A percentile compares a stretch with the other conserved stretches of the same genome.
Conservation (phyloP, 1,140 invertebrate genomes). For the Zophobas atratus region DNA sequence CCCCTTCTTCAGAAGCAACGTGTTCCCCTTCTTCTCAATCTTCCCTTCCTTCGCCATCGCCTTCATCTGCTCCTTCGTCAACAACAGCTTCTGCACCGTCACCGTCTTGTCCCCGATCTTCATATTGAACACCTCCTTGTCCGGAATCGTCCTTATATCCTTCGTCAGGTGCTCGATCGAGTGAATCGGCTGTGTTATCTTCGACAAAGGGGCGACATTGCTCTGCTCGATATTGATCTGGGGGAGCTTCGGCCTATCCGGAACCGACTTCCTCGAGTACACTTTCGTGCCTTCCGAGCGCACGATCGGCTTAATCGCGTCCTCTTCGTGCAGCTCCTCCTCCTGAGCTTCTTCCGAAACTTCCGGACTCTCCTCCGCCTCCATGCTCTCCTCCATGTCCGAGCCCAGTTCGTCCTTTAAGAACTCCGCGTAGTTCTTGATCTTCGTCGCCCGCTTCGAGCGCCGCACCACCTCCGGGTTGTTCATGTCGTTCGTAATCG, state of each 20-base stretch:
- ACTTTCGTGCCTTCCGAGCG: conserved; percentile 65
- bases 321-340: conserved; percentile 20
- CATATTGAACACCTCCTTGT: conserved; percentile 68
- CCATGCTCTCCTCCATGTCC: conserved; percentile 59
- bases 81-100: conserved; percentile 74
- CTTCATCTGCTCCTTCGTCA: conserved; percentile 75
- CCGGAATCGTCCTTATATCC: conserved; percentile 57
- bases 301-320: conserved; percentile 64
- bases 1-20: conserved; percentile 23
- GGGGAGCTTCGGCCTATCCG: conserved; percentile 48
- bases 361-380: conserved; percentile 4
- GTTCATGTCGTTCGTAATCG: conserved; percentile 54
- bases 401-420: conserved; percentile 58
- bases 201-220: conserved; percentile 50
- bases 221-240: conserved; percentile 28
- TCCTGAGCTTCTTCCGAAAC: conserved; percentile 24
- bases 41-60: conserved; percentile 74
- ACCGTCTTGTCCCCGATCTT: conserved; percentile 74
- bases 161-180: conserved; percentile 50
- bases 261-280: conserved; percentile 59
- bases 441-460: conserved; percentile 50
- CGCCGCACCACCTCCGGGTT: conserved; percentile 56
- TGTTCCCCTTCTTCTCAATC: conserved; percentile 33
- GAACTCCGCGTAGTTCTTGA: conserved; percentile 59
- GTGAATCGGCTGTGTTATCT: conserved; percentile 57